A percentile compares a stretch with the other conserved stretches of the same genome.
Evolutionary conservation across 2,888 invertebrate species (phyloP).

Genomic region (Pseudococcus jackbeardsleyi): DNA sequence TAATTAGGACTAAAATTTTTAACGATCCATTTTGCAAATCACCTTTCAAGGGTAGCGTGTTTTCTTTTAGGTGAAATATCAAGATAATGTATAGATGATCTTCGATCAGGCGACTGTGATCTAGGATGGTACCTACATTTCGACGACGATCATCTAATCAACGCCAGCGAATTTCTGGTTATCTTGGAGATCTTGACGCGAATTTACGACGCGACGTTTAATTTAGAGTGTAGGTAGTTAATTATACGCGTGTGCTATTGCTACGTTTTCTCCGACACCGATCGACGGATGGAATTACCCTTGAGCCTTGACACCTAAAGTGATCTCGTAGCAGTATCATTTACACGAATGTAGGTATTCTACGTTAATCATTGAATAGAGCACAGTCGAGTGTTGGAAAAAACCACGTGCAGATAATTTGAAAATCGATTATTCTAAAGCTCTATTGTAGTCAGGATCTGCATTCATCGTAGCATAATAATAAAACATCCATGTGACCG

Average conservation of each 20-base stretch:
- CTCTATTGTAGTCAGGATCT: neutral
- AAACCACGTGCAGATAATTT: slow-evolving; percentile 9
- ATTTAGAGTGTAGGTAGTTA: neutral
- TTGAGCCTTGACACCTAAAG: slow-evolving; percentile 28
- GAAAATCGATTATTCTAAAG: neutral
- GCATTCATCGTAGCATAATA: neutral
- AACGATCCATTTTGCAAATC: too few species aligned
- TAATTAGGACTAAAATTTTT: too few species aligned
- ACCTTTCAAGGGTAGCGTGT: too few species aligned
- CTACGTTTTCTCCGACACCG: neutral
- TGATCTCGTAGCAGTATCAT: slow-evolving; percentile 7
- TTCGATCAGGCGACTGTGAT: too few species aligned
- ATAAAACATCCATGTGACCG: neutral
- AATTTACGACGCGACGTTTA: neutral
- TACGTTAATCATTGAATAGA: neutral
- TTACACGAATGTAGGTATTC: neutral
- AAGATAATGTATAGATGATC: too few species aligned
- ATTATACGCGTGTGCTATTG: neutral
- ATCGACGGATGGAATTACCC: neutral
- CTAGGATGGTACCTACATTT: too few species aligned
- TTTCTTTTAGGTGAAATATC: too few species aligned
- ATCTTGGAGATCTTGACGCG: neutral
- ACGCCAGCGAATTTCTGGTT: neutral
- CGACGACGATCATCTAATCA: neutral
- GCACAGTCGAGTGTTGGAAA: neutral